These are phyloP conservation scores for Urechis unicinctus DNA, from an alignment of 2,888 invertebrate species.

Conservation along the genomic window DNA sequence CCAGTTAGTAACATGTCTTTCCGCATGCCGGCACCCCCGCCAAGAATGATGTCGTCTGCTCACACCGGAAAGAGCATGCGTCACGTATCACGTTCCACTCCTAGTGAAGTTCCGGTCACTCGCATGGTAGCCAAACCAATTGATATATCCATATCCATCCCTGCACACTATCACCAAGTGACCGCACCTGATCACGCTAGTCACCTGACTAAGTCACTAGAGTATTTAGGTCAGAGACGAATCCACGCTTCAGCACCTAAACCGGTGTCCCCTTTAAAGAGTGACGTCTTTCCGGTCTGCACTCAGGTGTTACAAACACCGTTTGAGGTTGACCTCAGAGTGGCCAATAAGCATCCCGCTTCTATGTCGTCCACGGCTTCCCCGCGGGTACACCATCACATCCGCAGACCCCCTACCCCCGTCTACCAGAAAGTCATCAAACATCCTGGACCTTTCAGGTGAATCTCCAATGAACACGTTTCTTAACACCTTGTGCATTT, in stretches of 20 bases:
- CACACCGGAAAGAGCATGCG: background rate
- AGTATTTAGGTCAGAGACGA: no score
- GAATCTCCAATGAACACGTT: slow-evolving; percentile 13
- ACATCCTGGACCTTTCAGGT: slow-evolving; percentile 40
- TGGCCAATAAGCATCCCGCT: background rate
- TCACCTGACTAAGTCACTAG: background rate
- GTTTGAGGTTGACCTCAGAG: background rate
- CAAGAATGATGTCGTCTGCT: no score
- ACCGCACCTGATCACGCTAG: background rate
- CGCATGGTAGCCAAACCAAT: background rate
- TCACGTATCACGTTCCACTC: no score
- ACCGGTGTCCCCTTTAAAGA: background rate
- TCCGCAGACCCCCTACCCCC: slow-evolving; percentile 10
- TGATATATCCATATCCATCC: background rate
- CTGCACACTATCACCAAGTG: background rate
- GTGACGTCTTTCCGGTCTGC: no score
- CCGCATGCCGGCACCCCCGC: no score
- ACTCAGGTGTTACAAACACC: no score
- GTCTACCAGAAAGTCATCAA: slow-evolving; percentile 34
- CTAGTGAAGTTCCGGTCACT: no score
- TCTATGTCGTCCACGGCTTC: background rate
- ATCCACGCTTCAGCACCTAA: background rate
- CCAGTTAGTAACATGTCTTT: no score
- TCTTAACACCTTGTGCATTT: background rate
- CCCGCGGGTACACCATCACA: background rate